Conservation (phyloP, 2,888 invertebrate genomes). For the Ichneumoninae sp. region DNA sequence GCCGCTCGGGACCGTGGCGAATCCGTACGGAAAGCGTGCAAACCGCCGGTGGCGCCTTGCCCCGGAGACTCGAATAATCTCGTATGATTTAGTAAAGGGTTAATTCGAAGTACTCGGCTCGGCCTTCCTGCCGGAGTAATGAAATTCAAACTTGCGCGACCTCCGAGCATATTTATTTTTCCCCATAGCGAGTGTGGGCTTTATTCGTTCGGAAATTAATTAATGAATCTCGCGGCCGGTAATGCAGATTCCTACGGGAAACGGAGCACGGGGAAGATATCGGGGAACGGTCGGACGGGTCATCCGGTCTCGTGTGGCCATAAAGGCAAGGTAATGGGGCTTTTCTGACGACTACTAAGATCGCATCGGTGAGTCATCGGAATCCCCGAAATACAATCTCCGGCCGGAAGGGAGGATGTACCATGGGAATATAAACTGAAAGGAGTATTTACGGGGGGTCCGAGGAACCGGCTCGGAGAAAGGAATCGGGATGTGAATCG, state of each 20-base stretch:
- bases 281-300: neutral
- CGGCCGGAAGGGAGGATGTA: neutral
- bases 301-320: neutral
- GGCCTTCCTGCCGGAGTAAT: neutral
- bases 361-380: constrained; percentile 61
- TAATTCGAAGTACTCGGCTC: neutral
- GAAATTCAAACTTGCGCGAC: neutral
- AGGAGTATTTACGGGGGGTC: neutral
- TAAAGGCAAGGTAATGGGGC: constrained; percentile 27
- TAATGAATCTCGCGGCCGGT: too few species aligned
- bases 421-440: neutral
- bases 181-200: too few species aligned
- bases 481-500: constrained; percentile 45
- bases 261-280: neutral
- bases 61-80: neutral
- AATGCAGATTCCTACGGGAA: neutral
- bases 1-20: neutral
- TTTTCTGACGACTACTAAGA: constrained; percentile 56
- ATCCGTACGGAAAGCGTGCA: neutral
- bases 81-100: neutral
- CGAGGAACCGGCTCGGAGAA: neutral
- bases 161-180: neutral
- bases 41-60: neutral
- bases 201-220: neutral
- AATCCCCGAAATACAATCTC: constrained; percentile 37